Percentiles rank a stretch among this genome's conserved stretches.
Conservation (phyloP, 1,140 invertebrate genomes). For the Copidosoma floridanum region DNA sequence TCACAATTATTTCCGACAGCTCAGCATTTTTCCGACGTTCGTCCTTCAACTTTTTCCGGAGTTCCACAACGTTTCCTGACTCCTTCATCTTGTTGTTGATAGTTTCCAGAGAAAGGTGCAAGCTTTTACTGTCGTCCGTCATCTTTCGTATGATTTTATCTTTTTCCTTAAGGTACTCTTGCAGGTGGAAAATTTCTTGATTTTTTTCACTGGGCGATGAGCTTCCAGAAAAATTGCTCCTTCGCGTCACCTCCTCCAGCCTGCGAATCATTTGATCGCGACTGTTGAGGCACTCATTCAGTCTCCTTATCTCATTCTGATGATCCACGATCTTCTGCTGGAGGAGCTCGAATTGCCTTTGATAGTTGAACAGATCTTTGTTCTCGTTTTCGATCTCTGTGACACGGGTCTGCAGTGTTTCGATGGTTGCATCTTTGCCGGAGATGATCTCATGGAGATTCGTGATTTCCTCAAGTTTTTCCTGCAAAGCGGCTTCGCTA, state of each 20-base stretch:
- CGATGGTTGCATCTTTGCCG: constrained; percentile 46
- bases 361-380: constrained; percentile 42
- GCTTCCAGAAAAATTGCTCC: constrained; percentile 34
- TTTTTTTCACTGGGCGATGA: constrained; percentile 47
- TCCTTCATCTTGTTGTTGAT: constrained; percentile 59
- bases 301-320: constrained; percentile 40
- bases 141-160: constrained; percentile 58
- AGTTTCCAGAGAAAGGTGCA: constrained; percentile 54
- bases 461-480: constrained; percentile 40
- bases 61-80: constrained; percentile 50
- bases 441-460: constrained; percentile 39
- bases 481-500: constrained; percentile 28
- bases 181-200: constrained; percentile 60
- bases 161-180: constrained; percentile 60
- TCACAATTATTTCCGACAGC: constrained; percentile 38
- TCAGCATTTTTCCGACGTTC: constrained; percentile 46
- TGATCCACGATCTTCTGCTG: constrained; percentile 34
- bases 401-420: constrained; percentile 45
- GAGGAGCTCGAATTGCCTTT: constrained; percentile 36
- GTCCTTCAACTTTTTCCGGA: constrained; percentile 49
- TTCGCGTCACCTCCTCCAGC: constrained; percentile 45
- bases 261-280: constrained; percentile 41
- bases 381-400: constrained; percentile 45
- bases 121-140: constrained; percentile 55
- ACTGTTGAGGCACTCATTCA: constrained; percentile 44